Evolutionary conservation across 2,113 vertebrate genomes (phyloP).

Genomic region (Amphiprion ocellaris): DNA sequence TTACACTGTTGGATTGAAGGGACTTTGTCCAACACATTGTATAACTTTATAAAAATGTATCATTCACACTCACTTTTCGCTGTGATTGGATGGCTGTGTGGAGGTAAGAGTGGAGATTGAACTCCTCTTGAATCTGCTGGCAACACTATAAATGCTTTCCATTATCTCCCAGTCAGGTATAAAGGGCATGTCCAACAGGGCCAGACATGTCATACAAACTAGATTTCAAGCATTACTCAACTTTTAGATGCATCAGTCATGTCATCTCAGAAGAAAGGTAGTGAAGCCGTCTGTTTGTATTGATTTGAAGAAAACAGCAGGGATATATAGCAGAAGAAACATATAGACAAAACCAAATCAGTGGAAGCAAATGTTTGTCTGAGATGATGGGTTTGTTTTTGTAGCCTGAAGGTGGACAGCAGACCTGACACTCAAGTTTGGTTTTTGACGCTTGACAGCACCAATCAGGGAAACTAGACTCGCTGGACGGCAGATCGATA

Average conservation of each 20-base stretch:
- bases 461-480: conserved; percentile 16
- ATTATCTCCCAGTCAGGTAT: neutral
- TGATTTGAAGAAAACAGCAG: conserved; percentile 3
- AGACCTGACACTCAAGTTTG: conserved; percentile 1
- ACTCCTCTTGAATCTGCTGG: neutral
- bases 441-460: conserved; percentile 25
- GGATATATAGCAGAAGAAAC: neutral
- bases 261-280: neutral
- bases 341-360: neutral
- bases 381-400: neutral
- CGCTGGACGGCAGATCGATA: conserved; percentile 43
- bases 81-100: neutral
- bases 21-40: neutral
- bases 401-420: neutral
- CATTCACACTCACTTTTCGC: neutral
- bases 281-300: neutral
- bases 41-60: neutral
- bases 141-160: no score
- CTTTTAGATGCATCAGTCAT: neutral
- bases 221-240: neutral
- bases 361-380: conserved; percentile 1
- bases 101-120: neutral
- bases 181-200: neutral
- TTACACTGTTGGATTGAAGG: neutral
- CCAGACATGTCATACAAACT: neutral